Conservation (phyloP, 2,797 vertebrate species). For the Aselliscus stoliczkanus region DNA sequence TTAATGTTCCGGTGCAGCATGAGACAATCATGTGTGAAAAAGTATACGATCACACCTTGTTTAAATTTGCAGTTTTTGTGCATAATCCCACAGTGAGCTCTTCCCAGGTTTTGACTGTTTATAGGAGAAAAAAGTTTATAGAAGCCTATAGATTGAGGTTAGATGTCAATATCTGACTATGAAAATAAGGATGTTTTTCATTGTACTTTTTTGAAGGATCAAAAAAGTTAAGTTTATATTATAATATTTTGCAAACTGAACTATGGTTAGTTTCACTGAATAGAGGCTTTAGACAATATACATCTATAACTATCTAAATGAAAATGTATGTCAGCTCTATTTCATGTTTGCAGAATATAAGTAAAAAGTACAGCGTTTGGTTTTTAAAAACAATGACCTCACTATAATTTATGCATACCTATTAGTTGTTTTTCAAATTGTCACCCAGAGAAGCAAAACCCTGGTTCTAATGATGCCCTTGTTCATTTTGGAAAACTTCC, state of each 20-base stretch:
- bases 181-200: conserved; percentile 40
- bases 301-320: not conserved
- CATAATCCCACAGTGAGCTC: conserved; percentile 81
- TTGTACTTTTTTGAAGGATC: conserved; percentile 40
- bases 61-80: conserved; percentile 83
- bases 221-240: conserved; percentile 49
- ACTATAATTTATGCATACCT: not conserved
- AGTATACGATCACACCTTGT: conserved; percentile 82
- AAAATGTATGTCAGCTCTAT: not conserved
- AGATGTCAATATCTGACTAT: conserved; percentile 65
- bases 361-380: not conserved
- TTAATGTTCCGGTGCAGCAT: conserved; percentile 80
- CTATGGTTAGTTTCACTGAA: not conserved
- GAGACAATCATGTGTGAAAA: conserved; percentile 83
- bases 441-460: conserved; percentile 4
- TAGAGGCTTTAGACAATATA: not conserved
- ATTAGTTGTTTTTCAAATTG: conserved; percentile 22
- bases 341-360: not conserved
- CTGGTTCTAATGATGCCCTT: conserved; percentile 5
- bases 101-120: conserved; percentile 80
- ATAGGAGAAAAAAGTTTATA: conserved; percentile 78
- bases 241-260: not conserved
- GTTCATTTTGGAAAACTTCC: conserved; percentile 38
- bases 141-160: conserved; percentile 64
- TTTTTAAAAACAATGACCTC: not conserved